These are phyloP conservation scores for Machaerirhynchus nigripectus DNA, from an alignment of 2,113 vertebrate species.

Conservation along the genomic window DNA sequence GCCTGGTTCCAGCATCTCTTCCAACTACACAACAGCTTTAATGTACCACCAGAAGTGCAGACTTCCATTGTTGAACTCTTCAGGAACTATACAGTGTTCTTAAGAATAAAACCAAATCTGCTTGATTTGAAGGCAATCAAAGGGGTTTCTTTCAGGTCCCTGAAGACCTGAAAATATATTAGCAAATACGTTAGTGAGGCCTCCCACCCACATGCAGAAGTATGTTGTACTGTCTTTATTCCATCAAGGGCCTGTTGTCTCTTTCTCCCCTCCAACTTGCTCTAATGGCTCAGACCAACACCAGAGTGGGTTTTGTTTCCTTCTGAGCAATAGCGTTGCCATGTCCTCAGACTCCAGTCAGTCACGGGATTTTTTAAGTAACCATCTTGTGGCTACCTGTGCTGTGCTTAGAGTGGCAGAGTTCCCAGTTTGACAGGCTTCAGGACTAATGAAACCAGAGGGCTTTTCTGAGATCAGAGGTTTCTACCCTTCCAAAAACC, in stretches of 20 bases:
- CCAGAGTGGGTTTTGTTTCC: background rate
- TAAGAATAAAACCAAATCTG: background rate
- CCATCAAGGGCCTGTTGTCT: accelerated
- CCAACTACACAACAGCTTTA: background rate
- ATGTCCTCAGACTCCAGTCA: background rate
- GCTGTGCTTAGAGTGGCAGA: background rate
- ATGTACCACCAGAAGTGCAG: background rate
- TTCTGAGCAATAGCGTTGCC: accelerated
- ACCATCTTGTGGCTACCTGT: background rate
- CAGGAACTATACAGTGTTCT: background rate
- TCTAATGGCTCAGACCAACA: background rate
- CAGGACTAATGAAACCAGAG: background rate
- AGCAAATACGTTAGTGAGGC: background rate
- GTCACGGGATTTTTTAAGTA: background rate
- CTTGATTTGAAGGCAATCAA: background rate
- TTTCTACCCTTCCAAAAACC: background rate
- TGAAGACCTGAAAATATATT: background rate
- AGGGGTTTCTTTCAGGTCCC: background rate
- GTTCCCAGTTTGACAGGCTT: background rate
- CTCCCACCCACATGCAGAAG: background rate
- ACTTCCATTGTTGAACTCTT: background rate
- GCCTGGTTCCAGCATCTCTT: background rate
- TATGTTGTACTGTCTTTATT: background rate
- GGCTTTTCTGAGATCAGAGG: background rate
- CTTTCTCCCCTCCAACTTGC: background rate